These are phyloP conservation scores for Anabacerthia variegaticeps DNA, from an alignment of 2,797 vertebrate genomes.

Conservation along the genomic window DNA sequence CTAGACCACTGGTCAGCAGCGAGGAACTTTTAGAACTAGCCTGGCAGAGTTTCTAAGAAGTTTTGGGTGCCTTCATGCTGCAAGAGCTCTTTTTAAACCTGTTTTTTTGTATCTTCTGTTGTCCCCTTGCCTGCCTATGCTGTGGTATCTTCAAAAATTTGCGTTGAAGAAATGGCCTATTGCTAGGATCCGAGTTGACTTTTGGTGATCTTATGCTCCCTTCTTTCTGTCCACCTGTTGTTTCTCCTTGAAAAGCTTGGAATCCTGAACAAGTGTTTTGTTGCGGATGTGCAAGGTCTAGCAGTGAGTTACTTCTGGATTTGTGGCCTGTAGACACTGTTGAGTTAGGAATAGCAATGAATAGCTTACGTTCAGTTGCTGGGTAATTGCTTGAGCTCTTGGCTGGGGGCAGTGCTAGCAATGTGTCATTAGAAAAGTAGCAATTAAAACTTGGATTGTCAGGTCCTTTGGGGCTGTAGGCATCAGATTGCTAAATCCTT, in stretches of 20 bases:
- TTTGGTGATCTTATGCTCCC: neutral
- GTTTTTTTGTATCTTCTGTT: neutral
- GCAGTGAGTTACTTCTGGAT: neutral
- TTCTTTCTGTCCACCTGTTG: neutral
- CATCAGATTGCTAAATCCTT: neutral
- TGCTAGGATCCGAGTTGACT: neutral
- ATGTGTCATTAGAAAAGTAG: neutral
- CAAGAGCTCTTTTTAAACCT: neutral
- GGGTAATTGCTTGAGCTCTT: neutral
- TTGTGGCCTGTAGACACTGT: neutral
- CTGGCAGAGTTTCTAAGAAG: neutral
- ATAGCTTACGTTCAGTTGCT: neutral
- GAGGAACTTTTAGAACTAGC: neutral
- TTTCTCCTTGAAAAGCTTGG: neutral
- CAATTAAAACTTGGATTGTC: neutral
- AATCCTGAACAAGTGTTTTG: neutral
- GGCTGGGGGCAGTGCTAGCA: neutral
- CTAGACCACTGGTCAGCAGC: neutral
- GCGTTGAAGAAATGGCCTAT: neutral
- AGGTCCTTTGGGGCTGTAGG: neutral
- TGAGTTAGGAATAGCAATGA: neutral
- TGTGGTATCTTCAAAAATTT: neutral
- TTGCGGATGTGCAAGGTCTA: neutral
- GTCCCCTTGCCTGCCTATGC: neutral
- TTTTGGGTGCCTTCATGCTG: neutral